phyloP scores from a whole-genome alignment of 1,140 invertebrate genomes.

The Heliconius hewitsoni region DNA sequence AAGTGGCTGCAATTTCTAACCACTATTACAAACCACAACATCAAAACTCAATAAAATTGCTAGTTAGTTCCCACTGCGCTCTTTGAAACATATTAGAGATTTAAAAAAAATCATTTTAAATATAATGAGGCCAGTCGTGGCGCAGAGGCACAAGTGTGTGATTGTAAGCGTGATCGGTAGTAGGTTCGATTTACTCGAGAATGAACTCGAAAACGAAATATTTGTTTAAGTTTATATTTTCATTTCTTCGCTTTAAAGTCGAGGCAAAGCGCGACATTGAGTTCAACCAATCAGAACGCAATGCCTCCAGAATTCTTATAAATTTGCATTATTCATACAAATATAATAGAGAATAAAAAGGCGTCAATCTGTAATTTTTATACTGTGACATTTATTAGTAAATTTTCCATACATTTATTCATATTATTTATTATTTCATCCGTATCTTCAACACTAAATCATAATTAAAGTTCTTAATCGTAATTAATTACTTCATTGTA shows the following conservation, averaged over 20 bases:
- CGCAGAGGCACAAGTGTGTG: too few species aligned
- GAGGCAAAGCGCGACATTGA: too few species aligned
- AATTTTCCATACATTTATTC: neutral
- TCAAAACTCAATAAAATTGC: neutral
- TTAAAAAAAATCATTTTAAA: neutral
- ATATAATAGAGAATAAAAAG: neutral
- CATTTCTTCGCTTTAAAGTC: too few species aligned
- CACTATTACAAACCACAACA: neutral
- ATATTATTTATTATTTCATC: neutral
- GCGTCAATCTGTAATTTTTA: neutral
- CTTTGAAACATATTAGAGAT: neutral
- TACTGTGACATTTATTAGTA: neutral
- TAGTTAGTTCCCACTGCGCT: neutral
- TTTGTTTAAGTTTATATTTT: too few species aligned
- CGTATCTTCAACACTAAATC: neutral
- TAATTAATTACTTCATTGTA: constrained; percentile 7
- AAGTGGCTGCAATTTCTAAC: neutral
- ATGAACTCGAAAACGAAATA: too few species aligned
- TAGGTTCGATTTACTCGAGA: too few species aligned
- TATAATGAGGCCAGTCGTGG: too few species aligned
- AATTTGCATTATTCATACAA: neutral
- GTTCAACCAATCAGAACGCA: too few species aligned
- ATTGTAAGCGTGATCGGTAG: too few species aligned
- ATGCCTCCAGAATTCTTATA: too few species aligned
- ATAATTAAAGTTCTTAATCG: neutral